Evolutionary conservation across 2,888 invertebrate genomes (phyloP).

Genomic region (Apocheima hispidaria): DNA sequence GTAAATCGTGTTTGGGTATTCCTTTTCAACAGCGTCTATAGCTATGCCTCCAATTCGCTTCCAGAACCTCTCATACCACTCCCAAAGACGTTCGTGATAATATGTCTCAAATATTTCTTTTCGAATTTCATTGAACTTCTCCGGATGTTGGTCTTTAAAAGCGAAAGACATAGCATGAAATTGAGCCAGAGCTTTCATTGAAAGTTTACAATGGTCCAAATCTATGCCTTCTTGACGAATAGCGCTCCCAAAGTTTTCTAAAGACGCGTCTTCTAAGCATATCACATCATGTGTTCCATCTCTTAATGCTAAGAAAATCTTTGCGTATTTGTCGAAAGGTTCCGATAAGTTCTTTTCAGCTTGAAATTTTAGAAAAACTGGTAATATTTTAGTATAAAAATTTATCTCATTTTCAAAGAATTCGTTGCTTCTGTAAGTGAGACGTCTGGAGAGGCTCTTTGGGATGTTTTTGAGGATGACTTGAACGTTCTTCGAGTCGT

Average conservation of each 20-base stretch:
- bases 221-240: constrained; percentile 82
- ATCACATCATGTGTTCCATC: constrained; percentile 86
- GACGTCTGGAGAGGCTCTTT: constrained; percentile 86
- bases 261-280: constrained; percentile 83
- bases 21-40: constrained; percentile 87
- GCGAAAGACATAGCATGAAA: constrained; percentile 87
- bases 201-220: constrained; percentile 77
- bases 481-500: constrained; percentile 69
- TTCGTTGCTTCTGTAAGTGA: constrained; percentile 88
- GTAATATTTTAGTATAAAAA: constrained; percentile 87
- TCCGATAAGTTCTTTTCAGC: constrained; percentile 66
- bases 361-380: constrained; percentile 77
- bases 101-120: constrained; percentile 84
- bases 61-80: constrained; percentile 87
- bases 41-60: constrained; percentile 81
- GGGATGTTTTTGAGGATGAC: constrained; percentile 89
- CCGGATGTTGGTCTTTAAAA: constrained; percentile 83
- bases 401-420: constrained; percentile 90
- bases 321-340: constrained; percentile 82
- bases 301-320: constrained; percentile 72
- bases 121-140: constrained; percentile 75
- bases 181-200: constrained; percentile 83
- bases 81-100: constrained; percentile 80
- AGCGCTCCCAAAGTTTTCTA: constrained; percentile 75
- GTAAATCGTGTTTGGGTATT: constrained; percentile 87